These are phyloP conservation scores for Struthidea cinerea DNA, from an alignment of 2,113 vertebrate species.

Conservation along the genomic window DNA sequence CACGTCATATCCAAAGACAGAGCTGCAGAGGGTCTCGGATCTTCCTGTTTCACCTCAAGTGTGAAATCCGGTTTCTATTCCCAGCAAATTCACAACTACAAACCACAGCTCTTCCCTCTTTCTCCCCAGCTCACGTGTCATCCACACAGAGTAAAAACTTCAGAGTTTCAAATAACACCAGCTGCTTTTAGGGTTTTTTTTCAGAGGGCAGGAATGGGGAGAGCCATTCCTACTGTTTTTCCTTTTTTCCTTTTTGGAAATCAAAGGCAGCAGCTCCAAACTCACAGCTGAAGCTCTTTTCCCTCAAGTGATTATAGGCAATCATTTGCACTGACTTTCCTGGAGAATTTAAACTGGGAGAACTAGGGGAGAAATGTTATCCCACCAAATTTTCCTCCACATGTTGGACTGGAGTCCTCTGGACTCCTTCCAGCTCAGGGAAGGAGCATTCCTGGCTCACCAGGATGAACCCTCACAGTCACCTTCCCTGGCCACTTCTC, in stretches of 20 bases:
- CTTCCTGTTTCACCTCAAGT: not conserved
- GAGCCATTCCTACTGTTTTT: not conserved
- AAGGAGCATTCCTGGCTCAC: not conserved
- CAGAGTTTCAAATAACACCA: not conserved
- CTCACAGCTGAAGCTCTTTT: not conserved
- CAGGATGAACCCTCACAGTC: not conserved
- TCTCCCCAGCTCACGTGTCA: not conserved
- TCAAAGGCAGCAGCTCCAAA: not conserved
- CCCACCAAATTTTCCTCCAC: not conserved
- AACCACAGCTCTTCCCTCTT: not conserved
- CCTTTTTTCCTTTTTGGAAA: not conserved
- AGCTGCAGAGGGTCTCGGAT: rapidly evolving
- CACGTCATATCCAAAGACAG: not conserved
- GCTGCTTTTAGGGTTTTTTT: not conserved
- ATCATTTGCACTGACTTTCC: not conserved
- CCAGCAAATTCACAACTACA: not conserved
- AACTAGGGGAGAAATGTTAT: not conserved
- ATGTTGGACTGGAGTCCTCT: not conserved
- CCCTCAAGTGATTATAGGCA: not conserved
- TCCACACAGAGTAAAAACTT: not conserved
- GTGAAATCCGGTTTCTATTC: slow-evolving; percentile 8
- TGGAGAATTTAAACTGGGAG: not conserved
- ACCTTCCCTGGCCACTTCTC: not conserved
- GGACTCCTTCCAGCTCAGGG: not conserved
- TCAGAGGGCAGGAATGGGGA: not conserved